Conservation (phyloP, 2,113 vertebrate species). For the Amphilophus citrinellus region DNA sequence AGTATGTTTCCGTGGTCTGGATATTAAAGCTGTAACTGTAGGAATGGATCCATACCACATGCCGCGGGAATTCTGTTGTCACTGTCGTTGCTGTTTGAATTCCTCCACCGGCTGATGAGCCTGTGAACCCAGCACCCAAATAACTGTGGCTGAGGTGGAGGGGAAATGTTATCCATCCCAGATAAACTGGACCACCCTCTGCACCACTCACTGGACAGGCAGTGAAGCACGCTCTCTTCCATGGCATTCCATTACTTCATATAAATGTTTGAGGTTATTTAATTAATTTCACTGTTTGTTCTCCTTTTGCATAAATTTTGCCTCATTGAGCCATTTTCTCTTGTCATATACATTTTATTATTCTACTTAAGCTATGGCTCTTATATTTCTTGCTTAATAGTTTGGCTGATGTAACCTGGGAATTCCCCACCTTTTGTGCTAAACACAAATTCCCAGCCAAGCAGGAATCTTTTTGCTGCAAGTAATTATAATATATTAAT, state of each 20-base stretch:
- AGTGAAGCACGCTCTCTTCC: neutral
- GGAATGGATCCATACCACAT: neutral
- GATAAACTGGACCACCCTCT: neutral
- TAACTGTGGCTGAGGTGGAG: neutral
- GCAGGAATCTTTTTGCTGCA: too few relatives aligned
- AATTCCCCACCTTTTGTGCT: neutral
- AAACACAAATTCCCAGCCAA: neutral
- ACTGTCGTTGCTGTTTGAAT: neutral
- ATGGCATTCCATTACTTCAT: fast-evolving
- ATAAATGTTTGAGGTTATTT: neutral
- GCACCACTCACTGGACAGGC: neutral
- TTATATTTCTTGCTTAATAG: neutral
- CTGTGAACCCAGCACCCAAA: neutral
- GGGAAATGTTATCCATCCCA: neutral
- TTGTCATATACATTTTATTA: neutral
- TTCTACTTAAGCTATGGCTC: neutral
- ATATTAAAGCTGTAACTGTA: neutral
- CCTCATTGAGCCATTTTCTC: neutral
- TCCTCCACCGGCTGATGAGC: neutral
- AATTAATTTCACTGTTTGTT: neutral
- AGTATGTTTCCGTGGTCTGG: neutral
- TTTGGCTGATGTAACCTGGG: neutral
- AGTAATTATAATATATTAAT: too few relatives aligned
- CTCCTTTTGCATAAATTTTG: neutral
- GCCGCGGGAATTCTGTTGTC: neutral